A percentile compares a stretch with the other conserved stretches of the same genome.
These are phyloP conservation scores for Peromyscus melanophrys DNA, from an alignment of 2,797 vertebrate genomes.

Conservation along the genomic window DNA sequence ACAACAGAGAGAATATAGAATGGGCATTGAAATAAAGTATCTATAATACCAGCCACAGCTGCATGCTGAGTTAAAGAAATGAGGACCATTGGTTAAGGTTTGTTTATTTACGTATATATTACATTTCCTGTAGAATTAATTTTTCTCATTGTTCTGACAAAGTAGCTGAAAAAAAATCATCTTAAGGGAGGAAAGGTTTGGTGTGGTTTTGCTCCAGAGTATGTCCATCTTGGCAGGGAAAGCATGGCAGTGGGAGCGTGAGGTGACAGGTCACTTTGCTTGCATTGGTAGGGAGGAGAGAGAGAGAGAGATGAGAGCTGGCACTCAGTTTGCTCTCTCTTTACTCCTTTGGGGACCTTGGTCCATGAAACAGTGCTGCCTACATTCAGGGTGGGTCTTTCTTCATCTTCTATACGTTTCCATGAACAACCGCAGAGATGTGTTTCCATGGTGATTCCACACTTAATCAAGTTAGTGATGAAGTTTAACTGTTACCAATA, in stretches of 20 bases:
- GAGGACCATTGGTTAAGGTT: background rate
- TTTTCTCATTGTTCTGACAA: background rate
- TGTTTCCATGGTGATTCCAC: background rate
- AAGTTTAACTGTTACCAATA: background rate
- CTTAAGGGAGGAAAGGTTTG: background rate
- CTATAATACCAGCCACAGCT: background rate
- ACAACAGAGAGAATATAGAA: background rate
- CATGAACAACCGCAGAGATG: background rate
- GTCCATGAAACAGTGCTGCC: background rate
- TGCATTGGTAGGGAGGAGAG: background rate
- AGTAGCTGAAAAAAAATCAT: background rate
- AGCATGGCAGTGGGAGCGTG: too few species aligned
- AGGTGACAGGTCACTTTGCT: background rate
- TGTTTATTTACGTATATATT: background rate
- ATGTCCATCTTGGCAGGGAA: background rate
- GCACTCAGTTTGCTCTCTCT: background rate
- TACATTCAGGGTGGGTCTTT: background rate
- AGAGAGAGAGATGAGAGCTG: background rate
- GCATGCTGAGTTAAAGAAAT: background rate
- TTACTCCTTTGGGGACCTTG: background rate
- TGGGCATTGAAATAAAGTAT: background rate
- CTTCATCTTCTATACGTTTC: background rate
- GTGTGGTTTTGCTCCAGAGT: background rate
- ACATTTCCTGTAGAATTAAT: background rate
- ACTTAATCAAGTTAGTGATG: background rate